Conservation (phyloP, 2,888 invertebrate genomes). For the Dicranocentrus wangi region DNA sequence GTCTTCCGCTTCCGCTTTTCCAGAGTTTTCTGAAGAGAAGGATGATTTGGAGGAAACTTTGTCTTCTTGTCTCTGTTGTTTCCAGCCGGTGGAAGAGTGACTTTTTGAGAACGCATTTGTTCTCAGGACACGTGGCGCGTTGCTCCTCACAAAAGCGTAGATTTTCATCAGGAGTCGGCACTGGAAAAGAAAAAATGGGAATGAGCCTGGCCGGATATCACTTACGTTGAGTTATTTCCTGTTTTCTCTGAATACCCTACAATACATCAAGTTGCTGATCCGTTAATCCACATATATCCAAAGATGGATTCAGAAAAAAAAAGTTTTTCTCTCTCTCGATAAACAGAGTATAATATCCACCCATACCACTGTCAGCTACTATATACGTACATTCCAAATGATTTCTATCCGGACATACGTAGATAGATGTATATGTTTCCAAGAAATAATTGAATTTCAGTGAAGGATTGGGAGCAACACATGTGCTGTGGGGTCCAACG, state of each 20-base stretch:
- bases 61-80: conserved; percentile 71
- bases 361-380: too few relatives aligned
- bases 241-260: conserved; percentile 6
- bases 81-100: conserved; percentile 73
- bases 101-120: conserved; percentile 76
- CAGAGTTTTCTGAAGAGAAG: conserved; percentile 14
- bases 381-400: too few relatives aligned
- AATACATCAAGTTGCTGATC: conserved; percentile 5
- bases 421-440: too few relatives aligned
- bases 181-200: conserved; percentile 74
- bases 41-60: conserved; percentile 24
- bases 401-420: too few relatives aligned
- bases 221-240: conserved; percentile 10
- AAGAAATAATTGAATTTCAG: too few relatives aligned
- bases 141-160: conserved; percentile 86
- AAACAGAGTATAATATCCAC: too few relatives aligned
- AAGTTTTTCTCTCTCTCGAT: neutral
- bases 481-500: neutral
- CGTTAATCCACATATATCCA: neutral
- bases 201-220: conserved; percentile 1
- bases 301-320: conserved; percentile 3
- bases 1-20: conserved; percentile 22
- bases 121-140: conserved; percentile 78
- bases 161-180: conserved; percentile 90
- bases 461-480: too few relatives aligned